Percentiles rank a stretch among this genome's conserved stretches.
Evolutionary conservation across 2,113 vertebrate species (phyloP).

Genomic region (Onychostoma macrolepis): DNA sequence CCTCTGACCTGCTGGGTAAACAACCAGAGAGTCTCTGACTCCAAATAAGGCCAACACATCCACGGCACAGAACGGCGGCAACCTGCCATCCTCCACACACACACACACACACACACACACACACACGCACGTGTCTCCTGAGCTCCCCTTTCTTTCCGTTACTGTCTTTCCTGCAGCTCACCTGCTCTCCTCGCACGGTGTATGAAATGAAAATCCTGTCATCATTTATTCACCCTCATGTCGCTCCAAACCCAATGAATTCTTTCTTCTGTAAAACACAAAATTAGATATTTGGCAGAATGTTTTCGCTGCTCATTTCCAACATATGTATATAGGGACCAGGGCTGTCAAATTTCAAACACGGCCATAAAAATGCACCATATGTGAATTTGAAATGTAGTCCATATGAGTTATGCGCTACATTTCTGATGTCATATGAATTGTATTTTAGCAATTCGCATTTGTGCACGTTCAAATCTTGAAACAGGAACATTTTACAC

Average conservation of each 20-base stretch:
- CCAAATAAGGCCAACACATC: slow-evolving; percentile 73
- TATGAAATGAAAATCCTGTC: neutral
- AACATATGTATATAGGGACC: neutral
- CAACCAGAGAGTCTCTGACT: slow-evolving; percentile 62
- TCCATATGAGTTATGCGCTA: neutral
- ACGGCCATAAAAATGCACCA: neutral
- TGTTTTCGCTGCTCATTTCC: neutral
- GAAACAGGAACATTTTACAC: neutral
- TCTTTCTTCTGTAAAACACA: slow-evolving; percentile 1
- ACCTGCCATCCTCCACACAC: slow-evolving; percentile 49
- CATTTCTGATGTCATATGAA: neutral
- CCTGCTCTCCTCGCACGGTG: slow-evolving; percentile 38
- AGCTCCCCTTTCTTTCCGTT: neutral
- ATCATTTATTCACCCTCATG: neutral
- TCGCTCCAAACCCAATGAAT: neutral
- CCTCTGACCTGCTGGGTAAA: slow-evolving; percentile 72
- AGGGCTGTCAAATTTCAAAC: neutral
- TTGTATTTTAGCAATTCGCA: neutral
- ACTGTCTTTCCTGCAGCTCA: slow-evolving; percentile 17
- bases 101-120: slow-evolving; percentile 44
- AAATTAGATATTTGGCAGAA: neutral
- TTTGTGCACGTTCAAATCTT: neutral
- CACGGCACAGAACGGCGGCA: slow-evolving; percentile 56
- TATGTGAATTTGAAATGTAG: neutral
- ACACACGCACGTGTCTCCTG: neutral